Percentiles rank a stretch among this genome's conserved stretches.
phyloP scores from a whole-genome alignment of 2,113 vertebrate species.

The Eurystomus gularis region DNA sequence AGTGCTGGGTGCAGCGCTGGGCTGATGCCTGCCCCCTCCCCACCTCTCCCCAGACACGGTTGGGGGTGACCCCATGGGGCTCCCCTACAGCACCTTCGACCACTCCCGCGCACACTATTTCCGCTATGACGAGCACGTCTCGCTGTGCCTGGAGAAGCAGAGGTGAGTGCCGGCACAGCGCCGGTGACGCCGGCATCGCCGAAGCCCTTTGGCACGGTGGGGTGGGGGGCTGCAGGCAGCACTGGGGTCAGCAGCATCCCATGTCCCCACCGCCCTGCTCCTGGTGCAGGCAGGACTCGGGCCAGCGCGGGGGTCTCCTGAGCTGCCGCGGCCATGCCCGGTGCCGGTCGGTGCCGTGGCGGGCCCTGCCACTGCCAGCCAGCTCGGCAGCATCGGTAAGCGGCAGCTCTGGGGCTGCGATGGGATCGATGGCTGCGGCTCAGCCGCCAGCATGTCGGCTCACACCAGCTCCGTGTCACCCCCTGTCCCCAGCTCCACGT shows the following conservation, averaged over 20 bases:
- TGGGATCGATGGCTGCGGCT: not conserved
- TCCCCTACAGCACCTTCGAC: slow-evolving; percentile 92
- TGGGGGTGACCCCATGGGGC: slow-evolving; percentile 83
- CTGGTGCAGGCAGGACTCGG: no score
- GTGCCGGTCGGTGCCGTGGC: not conserved
- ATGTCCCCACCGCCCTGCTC: no score
- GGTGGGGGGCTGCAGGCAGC: not conserved
- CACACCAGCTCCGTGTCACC: not conserved
- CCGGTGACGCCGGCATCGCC: not conserved
- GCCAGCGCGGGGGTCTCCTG: no score
- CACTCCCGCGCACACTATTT: slow-evolving; percentile 96
- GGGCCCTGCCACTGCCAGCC: not conserved
- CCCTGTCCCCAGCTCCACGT: not conserved
- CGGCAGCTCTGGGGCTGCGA: not conserved
- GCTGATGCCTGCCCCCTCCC: not conserved
- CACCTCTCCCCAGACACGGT: slow-evolving; percentile 78
- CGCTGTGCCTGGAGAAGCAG: slow-evolving; percentile 90
- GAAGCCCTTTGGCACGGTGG: not conserved
- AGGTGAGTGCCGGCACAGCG: slow-evolving; percentile 74
- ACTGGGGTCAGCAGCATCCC: no score
- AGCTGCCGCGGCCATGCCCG: no score
- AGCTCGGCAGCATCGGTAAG: not conserved
- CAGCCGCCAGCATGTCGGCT: not conserved
- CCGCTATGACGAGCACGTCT: slow-evolving; percentile 95
- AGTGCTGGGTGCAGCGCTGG: not conserved